Evolutionary conservation across 2,888 invertebrate genomes (phyloP), one percentile per base, ranked within the genome.

Genomic region (Bimastos eiseni): DNA sequence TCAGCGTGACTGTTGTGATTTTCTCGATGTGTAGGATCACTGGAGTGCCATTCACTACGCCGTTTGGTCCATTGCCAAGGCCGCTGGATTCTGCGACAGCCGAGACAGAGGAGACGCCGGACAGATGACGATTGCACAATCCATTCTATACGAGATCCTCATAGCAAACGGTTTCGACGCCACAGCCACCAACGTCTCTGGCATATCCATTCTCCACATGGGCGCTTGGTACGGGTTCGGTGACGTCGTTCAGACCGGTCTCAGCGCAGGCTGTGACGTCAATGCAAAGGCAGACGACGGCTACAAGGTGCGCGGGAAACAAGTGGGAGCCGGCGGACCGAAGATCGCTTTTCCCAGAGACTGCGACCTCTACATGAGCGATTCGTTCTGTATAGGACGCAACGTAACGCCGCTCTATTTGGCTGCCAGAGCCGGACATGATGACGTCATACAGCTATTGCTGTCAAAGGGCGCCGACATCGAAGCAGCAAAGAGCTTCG

Each of bases 21-120:
- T 70, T 70, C n/a, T n/a, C 1, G n/a, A 70, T n/a, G 36, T 90
- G 34, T 89, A 92, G 92, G 92, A 92, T 89, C 91, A 91, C 49
- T 92, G 92, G 92, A 90, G 49, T 49, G 70, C 91, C 44, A 33
- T 92, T 34, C 92, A 92, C 83, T 92, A 92, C 55, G 90, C 91
- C 21, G 83, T 90, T 55, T 92, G 92, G 92, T 86, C 90, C 37
- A 36, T 92, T 13, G 92, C 92, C 24, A 89, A 90, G 83, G 91
- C 91, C 30, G 84, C 90, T 3, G 92, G 92, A 11, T 86, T 91
- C 84, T n/a, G 55, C 90, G 41, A 90, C 88, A 30, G 38, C 49
- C 36, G 89, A 89, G 44, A 88, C 90, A 0, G 86, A 90, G 49
- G 90, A 36, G 34, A 83, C 19, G 90, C 90, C 55, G 55, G 55